Percentiles rank a stretch among this genome's conserved stretches.
Conservation (phyloP, 2,797 vertebrate genomes). For the Gallinago stenura region DNA sequence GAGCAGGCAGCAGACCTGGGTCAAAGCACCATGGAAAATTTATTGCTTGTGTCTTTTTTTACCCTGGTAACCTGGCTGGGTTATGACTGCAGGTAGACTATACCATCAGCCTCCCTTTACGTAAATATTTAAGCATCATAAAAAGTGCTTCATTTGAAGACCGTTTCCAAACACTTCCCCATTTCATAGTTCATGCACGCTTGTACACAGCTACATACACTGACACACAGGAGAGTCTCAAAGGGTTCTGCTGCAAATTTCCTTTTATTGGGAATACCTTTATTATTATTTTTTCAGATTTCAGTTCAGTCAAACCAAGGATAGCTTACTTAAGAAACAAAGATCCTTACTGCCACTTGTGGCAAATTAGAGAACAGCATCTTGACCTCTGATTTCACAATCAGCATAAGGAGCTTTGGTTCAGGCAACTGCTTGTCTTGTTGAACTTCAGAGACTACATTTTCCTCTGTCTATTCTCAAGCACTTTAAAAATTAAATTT, state of each 20-base stretch:
- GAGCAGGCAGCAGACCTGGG: neutral
- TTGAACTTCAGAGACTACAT: neutral
- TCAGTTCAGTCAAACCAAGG: neutral
- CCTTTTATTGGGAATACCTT: neutral
- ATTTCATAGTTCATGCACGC: neutral
- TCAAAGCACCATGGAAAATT: neutral
- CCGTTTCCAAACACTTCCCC: neutral
- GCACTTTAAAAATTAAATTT: neutral
- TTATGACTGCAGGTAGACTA: neutral
- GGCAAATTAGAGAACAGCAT: neutral
- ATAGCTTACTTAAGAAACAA: neutral
- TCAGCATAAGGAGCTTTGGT: neutral
- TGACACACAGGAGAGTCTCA: neutral
- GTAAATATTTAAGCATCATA: neutral
- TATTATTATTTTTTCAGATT: neutral
- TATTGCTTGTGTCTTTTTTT: neutral
- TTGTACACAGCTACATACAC: no score
- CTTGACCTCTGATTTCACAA: neutral
- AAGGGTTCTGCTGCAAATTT: neutral
- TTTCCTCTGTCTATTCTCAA: neutral
- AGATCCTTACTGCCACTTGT: neutral
- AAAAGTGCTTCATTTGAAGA: neutral
- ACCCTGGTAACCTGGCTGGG: neutral
- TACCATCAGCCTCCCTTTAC: neutral
- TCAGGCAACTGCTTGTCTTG: neutral